Conservation (phyloP, 2,113 vertebrate genomes). For the Strix uralensis region DNA sequence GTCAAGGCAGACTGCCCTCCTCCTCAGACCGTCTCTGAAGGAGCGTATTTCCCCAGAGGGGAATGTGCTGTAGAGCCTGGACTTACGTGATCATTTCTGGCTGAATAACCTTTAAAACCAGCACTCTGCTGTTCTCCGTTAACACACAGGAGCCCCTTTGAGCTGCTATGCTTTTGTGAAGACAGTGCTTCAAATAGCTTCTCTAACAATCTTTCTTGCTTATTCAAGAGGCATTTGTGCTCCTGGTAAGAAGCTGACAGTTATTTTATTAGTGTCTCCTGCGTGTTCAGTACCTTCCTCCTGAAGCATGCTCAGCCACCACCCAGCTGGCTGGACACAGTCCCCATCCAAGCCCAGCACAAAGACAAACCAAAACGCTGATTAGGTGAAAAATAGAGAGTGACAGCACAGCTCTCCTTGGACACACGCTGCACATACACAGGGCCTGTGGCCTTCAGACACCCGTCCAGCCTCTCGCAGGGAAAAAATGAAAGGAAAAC, state of each 20-base stretch:
- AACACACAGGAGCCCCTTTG: neutral
- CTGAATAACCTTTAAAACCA: constrained; percentile 34
- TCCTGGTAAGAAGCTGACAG: neutral
- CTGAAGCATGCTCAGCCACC: neutral
- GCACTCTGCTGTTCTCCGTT: neutral
- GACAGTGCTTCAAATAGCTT: neutral
- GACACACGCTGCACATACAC: accelerated
- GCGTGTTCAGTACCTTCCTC: neutral
- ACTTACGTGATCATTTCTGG: neutral
- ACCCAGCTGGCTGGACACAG: neutral
- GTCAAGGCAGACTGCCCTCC: neutral
- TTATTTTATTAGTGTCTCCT: neutral
- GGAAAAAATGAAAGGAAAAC: neutral
- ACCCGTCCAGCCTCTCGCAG: neutral
- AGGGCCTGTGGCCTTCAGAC: neutral
- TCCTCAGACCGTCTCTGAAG: neutral
- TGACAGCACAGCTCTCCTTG: neutral
- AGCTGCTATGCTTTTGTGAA: neutral
- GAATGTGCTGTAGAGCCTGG: neutral
- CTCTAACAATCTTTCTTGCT: neutral
- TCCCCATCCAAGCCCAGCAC: neutral
- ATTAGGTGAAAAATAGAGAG: neutral
- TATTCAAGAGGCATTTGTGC: neutral
- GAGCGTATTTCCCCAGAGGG: neutral
- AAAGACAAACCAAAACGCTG: neutral